Percentiles rank a stretch among this genome's conserved stretches.
Conservation (phyloP, 1,140 invertebrate species). For the Pseudomyrmex pallidus region DNA sequence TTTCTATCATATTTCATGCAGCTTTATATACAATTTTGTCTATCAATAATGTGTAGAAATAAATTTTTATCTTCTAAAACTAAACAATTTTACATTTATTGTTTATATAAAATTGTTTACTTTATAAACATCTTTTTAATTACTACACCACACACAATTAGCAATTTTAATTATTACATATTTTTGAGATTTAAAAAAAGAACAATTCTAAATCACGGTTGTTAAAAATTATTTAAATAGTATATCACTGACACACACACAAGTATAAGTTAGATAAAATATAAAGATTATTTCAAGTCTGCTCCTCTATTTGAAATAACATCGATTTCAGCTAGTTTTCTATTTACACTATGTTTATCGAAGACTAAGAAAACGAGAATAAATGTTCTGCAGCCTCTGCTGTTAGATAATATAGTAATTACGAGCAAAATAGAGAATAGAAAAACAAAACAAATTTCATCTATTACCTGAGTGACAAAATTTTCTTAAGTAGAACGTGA, state of each 20-base stretch:
- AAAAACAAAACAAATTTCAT: too few species aligned
- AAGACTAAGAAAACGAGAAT: not conserved
- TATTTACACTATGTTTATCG: not conserved
- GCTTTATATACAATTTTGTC: constrained; percentile 43
- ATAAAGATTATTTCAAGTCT: not conserved
- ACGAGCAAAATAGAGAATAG: too few species aligned
- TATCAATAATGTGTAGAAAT: constrained; percentile 2
- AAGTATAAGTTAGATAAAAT: not conserved
- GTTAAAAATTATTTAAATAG: not conserved
- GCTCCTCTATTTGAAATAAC: not conserved
- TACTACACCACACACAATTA: not conserved
- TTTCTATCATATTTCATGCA: constrained; percentile 19
- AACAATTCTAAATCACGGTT: not conserved
- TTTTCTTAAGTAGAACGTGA: too few species aligned
- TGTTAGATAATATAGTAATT: not conserved
- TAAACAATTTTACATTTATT: constrained; percentile 13
- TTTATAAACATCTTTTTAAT: constrained; percentile 1
- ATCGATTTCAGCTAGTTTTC: not conserved
- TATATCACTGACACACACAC: not conserved
- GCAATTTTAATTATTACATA: not conserved
- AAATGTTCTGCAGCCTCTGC: not conserved
- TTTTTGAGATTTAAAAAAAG: not conserved
- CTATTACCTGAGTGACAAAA: too few species aligned
- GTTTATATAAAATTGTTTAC: constrained; percentile 24
- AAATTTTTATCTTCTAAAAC: not conserved